These are phyloP conservation scores for Hiodon tergisus DNA, from an alignment of 2,113 vertebrate species.

Conservation along the genomic window DNA sequence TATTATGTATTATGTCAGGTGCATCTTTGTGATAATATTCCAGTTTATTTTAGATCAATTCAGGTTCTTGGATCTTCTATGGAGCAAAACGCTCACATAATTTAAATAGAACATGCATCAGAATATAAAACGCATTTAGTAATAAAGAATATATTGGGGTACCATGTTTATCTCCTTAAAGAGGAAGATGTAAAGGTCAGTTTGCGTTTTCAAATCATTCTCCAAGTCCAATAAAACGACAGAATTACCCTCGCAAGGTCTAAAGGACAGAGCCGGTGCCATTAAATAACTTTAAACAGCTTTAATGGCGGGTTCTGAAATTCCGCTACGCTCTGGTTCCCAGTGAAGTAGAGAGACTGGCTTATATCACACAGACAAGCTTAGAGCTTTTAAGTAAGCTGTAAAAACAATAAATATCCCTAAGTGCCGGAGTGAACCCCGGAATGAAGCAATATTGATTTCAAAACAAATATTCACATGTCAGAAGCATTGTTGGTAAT, in stretches of 20 bases:
- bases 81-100: neutral
- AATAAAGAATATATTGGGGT: neutral
- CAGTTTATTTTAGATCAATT: no score
- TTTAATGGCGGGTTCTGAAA: constrained; percentile 68
- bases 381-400: constrained; percentile 78
- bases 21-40: no score
- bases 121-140: neutral
- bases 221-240: constrained; percentile 25
- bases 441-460: constrained; percentile 75
- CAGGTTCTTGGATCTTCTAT: neutral
- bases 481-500: constrained; percentile 75
- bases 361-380: constrained; percentile 77
- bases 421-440: constrained; percentile 71
- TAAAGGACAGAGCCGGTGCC: constrained; percentile 58
- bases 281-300: constrained; percentile 63
- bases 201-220: neutral
- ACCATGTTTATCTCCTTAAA: neutral
- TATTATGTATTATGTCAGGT: no score
- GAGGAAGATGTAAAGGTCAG: neutral
- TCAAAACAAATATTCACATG: constrained; percentile 73
- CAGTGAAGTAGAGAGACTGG: constrained; percentile 63
- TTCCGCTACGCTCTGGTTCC: constrained; percentile 61
- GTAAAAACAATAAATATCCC: constrained; percentile 80
- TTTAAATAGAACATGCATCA: neutral
- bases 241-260: constrained; percentile 41